A percentile compares a stretch with the other conserved stretches of the same genome.
Conservation (phyloP, 2,888 invertebrate genomes). For the Drosophila atripex region DNA sequence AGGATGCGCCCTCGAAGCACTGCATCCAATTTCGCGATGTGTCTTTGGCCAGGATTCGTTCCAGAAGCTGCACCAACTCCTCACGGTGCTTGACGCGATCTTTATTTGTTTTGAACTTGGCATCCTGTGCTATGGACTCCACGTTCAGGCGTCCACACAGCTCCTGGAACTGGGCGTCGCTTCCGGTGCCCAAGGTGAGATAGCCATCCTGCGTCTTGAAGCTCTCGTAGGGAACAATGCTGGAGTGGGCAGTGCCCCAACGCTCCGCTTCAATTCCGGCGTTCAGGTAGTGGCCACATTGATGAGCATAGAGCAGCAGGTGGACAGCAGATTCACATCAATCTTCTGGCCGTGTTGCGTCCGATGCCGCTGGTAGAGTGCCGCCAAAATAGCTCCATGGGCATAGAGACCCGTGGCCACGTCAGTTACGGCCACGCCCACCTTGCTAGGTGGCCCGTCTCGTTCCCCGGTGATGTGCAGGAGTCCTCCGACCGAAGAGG, state of each 20-base stretch:
- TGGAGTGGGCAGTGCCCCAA: constrained; percentile 97
- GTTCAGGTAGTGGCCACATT: constrained; percentile 96
- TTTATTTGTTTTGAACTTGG: constrained; percentile 89
- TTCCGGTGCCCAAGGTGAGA: constrained; percentile 94
- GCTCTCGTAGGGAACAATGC: constrained; percentile 97
- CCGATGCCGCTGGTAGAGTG: constrained; percentile 89
- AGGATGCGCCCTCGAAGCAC: constrained; percentile 89
- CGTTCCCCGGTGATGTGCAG: constrained; percentile 94
- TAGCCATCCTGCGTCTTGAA: constrained; percentile 93
- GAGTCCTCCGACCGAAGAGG: constrained; percentile 95
- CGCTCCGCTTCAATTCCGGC: constrained; percentile 90
- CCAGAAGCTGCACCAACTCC: constrained; percentile 87
- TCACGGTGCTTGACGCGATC: constrained; percentile 90
- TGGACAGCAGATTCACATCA: constrained; percentile 96
- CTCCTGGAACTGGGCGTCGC: constrained; percentile 91
- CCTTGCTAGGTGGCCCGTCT: constrained; percentile 93
- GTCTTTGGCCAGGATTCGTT: constrained; percentile 86
- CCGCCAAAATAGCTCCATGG: constrained; percentile 97
- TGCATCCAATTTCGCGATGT: constrained; percentile 90
- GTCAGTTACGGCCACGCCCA: constrained; percentile 97
- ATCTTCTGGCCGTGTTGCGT: constrained; percentile 96
- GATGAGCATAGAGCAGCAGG: constrained; percentile 94
- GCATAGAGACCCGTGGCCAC: constrained; percentile 97
- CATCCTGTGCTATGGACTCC: constrained; percentile 86
- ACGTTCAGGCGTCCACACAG: constrained; percentile 88